Evolutionary conservation across 2,888 invertebrate species (phyloP).

Genomic region (Celastrina argiolus): DNA sequence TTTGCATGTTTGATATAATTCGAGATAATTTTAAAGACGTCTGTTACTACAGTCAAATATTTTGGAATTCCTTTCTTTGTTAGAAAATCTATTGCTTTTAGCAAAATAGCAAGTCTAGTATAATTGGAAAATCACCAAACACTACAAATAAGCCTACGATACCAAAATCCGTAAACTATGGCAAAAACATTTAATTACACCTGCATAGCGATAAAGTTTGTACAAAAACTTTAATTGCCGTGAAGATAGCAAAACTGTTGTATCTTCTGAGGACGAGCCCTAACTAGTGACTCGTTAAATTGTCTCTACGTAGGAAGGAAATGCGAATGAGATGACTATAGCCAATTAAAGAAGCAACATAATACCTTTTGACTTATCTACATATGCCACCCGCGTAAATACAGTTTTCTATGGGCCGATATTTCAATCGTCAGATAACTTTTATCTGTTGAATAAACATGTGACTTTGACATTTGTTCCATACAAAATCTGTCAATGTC

Average conservation of each 20-base stretch:
- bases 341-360: conserved; percentile 6
- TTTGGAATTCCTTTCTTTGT: too few relatives aligned
- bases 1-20: background rate
- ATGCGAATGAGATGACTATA: conserved; percentile 16
- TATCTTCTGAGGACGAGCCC: conserved; percentile 45
- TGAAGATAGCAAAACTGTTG: conserved; percentile 49
- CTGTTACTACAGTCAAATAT: background rate
- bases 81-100: too few relatives aligned
- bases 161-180: background rate
- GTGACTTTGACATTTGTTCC: too few relatives aligned
- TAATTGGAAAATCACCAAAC: background rate
- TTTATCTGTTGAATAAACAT: too few relatives aligned
- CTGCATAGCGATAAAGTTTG: conserved; percentile 5
- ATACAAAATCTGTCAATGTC: too few relatives aligned
- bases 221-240: conserved; percentile 35
- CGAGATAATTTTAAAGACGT: background rate
- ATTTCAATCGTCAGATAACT: too few relatives aligned
- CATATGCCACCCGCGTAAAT: background rate
- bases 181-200: conserved; percentile 1
- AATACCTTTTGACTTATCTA: conserved; percentile 9
- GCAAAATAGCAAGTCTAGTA: background rate
- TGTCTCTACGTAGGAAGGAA: conserved; percentile 33
- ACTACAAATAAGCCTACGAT: background rate
- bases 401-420: too few relatives aligned
- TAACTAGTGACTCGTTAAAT: conserved; percentile 60